Evolutionary conservation across 1,140 invertebrate genomes (phyloP), one percentile per base, ranked within the genome.

Genomic region (Pinna nobilis): DNA sequence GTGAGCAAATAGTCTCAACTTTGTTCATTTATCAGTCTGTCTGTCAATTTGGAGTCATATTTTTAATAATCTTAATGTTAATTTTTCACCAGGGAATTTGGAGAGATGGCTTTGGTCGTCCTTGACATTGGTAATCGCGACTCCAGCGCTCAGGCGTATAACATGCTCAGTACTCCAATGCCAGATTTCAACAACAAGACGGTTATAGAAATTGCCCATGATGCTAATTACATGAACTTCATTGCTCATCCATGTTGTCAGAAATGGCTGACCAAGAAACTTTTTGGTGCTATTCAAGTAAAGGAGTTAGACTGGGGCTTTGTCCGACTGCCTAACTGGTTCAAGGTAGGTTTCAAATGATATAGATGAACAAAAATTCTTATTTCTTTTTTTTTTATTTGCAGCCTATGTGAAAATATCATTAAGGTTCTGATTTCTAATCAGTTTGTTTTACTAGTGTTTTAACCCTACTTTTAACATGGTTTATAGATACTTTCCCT

Each of bases 241-340:
- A 84, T 90, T 13, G 89, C 89, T 15, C 90, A 90, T 78, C 85
- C 88, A 11, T 90, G 88, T 63, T 90, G 89, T 80, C 90, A 90
- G 79, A 88, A 88, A 74, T 90, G 88, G 86, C 77, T 90, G 9
- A 88, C 85, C 0, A 83, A 85, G 25, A 79, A 83, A 35, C 87
- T 90, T 63, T 81, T 83, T 61, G 90, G 90, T 2, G 74, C 82
- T 13, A 85, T 90, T 41, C 80, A 84, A 39, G 76, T 90, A 0
- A 79, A 87, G 47, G 89, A 90, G 30, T 69, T 89, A 6, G 81
- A 83, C 53, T 87, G 82, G 80, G 88, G 88, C 9, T 30, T 77
- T 50, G 57, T 70, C 3, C 79, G 76, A 59, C 68, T 85, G 23
- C 88, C 89, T 3, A 80, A 81, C 13, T 87, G 80, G 72, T 73